Base-by-base conservation (phyloP, 2,888 invertebrate species). In the Drosophila atripex region DNA sequence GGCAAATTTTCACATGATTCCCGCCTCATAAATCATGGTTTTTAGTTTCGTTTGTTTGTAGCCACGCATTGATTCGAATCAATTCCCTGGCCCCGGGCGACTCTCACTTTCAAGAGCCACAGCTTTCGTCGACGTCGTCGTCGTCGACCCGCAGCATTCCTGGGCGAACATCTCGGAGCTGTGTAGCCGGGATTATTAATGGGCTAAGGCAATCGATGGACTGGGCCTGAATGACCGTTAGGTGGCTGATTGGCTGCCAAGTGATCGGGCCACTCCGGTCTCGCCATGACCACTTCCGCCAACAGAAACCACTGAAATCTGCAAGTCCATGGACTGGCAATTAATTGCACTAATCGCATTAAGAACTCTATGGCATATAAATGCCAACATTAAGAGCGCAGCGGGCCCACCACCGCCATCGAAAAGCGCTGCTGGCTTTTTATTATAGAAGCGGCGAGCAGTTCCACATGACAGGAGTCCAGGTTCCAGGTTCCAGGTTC, bases 61-160 rank as follows among this genome's bases (percentile, higher is more conserved):
- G 28, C 30, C 63, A 64, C 49, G 43, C 46, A 73, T 61, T 71
- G 72, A 82, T 78, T 70, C 65, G 49, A 79, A 79, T 79, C 78
- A 77, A 78, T 73, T 69, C 43, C 43, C 21, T 70, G 58, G 14
- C 41, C 39, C 18, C 41, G 49, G 55, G 65, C 51, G 64, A 75
- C 78, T 73, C 75, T 78, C 70, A 77, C 75, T 77, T 75, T 78
- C 63, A 18, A 18, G 43, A 21, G 18, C 9, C 39, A 11, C 39
- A 41, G 59, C 55, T 60, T 55, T 25, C 30, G 21, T 21, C 30
- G 49, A n/a, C n/a, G n/a, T 47, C 35, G 12, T 23, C 14, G 16
- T 45, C 53, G 28, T 49, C 57, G 49, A 77, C 79, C 79, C 71
- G 73, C 83, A 80, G 79, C 77, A 79, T 82, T 82, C 83, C 63